These are phyloP conservation scores for Drosophila phalerata DNA, from an alignment of 2,888 invertebrate genomes.

Conservation along the genomic window DNA sequence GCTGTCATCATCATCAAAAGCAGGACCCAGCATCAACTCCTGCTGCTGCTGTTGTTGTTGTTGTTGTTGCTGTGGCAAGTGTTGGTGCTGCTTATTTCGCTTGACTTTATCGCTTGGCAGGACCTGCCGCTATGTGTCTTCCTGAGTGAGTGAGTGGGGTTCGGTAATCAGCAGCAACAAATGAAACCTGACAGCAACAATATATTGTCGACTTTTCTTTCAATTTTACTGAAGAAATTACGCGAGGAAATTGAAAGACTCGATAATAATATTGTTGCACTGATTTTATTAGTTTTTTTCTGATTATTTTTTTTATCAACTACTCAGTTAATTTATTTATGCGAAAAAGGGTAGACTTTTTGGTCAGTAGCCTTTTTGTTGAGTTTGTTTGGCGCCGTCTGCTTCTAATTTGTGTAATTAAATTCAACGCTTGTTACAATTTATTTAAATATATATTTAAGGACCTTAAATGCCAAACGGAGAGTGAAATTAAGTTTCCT, in stretches of 20 bases:
- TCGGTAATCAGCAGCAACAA: slow-evolving; percentile 63
- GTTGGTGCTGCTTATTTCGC: slow-evolving; percentile 65
- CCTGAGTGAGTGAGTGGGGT: slow-evolving; percentile 2
- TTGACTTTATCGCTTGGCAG: slow-evolving; percentile 61
- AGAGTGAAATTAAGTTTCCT: slow-evolving; percentile 35
- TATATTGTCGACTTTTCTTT: slow-evolving; percentile 33
- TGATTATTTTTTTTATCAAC: background rate
- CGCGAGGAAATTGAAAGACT: slow-evolving; percentile 21
- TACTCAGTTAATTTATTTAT: slow-evolving; percentile 24
- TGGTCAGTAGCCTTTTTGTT: slow-evolving; percentile 3
- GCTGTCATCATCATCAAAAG: slow-evolving; percentile 75
- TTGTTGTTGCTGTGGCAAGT: slow-evolving; percentile 48
- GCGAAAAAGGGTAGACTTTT: background rate
- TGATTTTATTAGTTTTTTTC: slow-evolving; percentile 1
- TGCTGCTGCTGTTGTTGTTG: slow-evolving; percentile 6
- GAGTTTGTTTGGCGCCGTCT: background rate
- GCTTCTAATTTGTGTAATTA: slow-evolving; percentile 55
- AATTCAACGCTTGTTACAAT: slow-evolving; percentile 61
- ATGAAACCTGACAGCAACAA: slow-evolving; percentile 68
- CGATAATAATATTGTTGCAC: slow-evolving; percentile 13
- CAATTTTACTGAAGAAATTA: slow-evolving; percentile 63
- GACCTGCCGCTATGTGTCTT: slow-evolving; percentile 23
- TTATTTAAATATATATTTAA: slow-evolving; percentile 40
- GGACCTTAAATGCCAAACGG: slow-evolving; percentile 4
- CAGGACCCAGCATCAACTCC: slow-evolving; percentile 40